Evolutionary conservation across 1,140 invertebrate species (phyloP), one percentile per base, ranked within the genome.

Genomic region (Eueides isabella): DNA sequence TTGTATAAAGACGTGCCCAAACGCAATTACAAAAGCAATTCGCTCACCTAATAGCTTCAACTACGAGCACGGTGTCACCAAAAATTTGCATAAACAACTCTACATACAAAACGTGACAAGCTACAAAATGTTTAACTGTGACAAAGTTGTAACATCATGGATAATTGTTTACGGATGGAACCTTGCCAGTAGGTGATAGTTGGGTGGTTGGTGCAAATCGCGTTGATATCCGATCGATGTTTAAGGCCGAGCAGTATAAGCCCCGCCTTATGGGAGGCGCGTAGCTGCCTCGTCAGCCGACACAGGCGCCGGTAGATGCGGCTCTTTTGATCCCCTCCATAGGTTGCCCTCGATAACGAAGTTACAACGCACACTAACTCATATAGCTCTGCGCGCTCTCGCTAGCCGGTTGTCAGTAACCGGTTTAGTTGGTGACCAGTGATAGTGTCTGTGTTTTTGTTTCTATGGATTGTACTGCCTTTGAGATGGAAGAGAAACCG

Each of bases 241-340:
- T 69, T 88, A 90, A 93, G 91, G 91, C 91, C 86, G 90, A 79
- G 74, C 88, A 77, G 78, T 72, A 82, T 78, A 91, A 73, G 90
- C 91, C 69, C 86, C 91, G 90, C 91, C 91, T 84, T 70, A 62
- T 89, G 88, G 89, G 91, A 90, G 91, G 90, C 67, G 66, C 95
- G 91, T 62, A 97, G 96, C 86, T 88, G 87, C 89, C 85, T 83
- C 86, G 90, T 91, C 85, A 92, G 92, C 87, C 82, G 86, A 86
- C 79, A 87, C 81, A 85, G 86, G 82, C 87, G 88, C 82, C 83
- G 81, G 76, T 69, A 73, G 79, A 72, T 74, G 90, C 91, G 90
- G 92, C 73, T 44, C 80, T 77, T 93, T 94, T 93, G 90, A 88
- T 84, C 85, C 86, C 82, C 86, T 82, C 78, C 82, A 74, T 68